Evolutionary conservation across 2,113 vertebrate species (phyloP).

Genomic region (Python bivittatus): DNA sequence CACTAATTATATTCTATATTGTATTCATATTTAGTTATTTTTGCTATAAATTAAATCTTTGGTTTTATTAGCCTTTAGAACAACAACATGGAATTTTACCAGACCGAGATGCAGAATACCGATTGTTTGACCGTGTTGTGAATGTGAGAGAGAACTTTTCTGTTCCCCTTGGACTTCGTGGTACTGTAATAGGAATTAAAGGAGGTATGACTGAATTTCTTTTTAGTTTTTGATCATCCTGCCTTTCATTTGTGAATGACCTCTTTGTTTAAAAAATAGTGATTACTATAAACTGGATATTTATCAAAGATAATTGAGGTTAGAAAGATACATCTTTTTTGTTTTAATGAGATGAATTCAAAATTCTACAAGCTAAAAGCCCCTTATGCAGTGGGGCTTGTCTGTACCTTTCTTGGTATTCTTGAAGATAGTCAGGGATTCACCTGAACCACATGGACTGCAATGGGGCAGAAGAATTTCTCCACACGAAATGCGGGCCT

Average conservation of each 20-base stretch:
- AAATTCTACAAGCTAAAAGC: not conserved
- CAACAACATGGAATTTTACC: slow-evolving; percentile 93
- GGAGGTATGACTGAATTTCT: slow-evolving; percentile 80
- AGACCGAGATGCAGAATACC: slow-evolving; percentile 89
- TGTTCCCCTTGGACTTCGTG: slow-evolving; percentile 91
- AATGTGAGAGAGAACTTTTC: slow-evolving; percentile 94
- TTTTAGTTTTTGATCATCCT: not conserved
- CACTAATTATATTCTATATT: not conserved
- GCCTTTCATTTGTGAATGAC: slow-evolving; percentile 14
- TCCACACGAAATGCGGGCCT: not conserved
- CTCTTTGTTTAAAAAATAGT: slow-evolving; percentile 17
- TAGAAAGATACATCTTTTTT: not conserved
- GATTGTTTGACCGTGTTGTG: slow-evolving; percentile 93
- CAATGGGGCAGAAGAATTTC: not conserved
- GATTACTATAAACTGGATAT: not conserved
- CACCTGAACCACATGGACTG: not conserved
- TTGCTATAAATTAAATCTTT: slow-evolving; percentile 29
- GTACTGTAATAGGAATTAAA: slow-evolving; percentile 95
- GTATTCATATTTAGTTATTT: not conserved
- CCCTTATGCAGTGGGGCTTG: not conserved
- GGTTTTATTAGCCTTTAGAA: slow-evolving; percentile 83
- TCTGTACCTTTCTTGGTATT: not conserved
- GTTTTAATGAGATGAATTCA: not conserved
- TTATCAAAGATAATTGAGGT: not conserved
- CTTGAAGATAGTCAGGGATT: not conserved